Evolutionary conservation across 2,113 vertebrate genomes (phyloP), one percentile per base, ranked within the genome.

Genomic region (Hippocampus comes): DNA sequence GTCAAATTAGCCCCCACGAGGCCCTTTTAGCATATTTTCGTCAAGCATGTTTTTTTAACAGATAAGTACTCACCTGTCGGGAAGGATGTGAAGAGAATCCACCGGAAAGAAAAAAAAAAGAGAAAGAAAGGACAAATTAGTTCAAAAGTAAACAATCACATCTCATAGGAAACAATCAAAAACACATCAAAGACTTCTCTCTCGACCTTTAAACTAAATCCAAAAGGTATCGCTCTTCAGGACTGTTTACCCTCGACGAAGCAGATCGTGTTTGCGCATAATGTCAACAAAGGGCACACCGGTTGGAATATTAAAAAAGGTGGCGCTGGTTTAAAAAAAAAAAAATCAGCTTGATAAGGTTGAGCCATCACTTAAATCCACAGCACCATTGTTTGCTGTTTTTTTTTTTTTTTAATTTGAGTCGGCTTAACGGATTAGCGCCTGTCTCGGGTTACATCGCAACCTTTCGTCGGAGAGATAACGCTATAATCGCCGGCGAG

Each of bases 61-160:
- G 57, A 76, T 61, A 57, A 84, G 64, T 41, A 69, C 92, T 92
- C 88, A 92, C 91, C 91, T 92, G 74, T 68, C 76, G 70, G 78
- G 68, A 76, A 59, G 30, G 67, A 63, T 2, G 67, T 72, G 71
- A 59, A 68, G 8, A 49, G 70, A 56, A 75, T 78, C 63, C 76
- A 11, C 23, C 17, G 51, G 17, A 66, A 43, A 12, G 70, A 67
- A 73, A 70, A 78, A 49, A 71, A 0, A 67, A 20, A 63, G 42
- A 70, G 6, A 57, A 10, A n/a, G 41, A 67, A 61, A 51, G 64
- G 12, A 71, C 11, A 77, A 74, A 83, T 88, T 76, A 75, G 75
- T 70, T 30, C 49, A 42, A 70, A 46, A 51, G 53, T 65, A 72
- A 60, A 80, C 65, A 78, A 71, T 27, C 23, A 2, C 12, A 30